phyloP scores from a whole-genome alignment of 2,113 vertebrate species.

The Nyctereutes procyonoides region DNA sequence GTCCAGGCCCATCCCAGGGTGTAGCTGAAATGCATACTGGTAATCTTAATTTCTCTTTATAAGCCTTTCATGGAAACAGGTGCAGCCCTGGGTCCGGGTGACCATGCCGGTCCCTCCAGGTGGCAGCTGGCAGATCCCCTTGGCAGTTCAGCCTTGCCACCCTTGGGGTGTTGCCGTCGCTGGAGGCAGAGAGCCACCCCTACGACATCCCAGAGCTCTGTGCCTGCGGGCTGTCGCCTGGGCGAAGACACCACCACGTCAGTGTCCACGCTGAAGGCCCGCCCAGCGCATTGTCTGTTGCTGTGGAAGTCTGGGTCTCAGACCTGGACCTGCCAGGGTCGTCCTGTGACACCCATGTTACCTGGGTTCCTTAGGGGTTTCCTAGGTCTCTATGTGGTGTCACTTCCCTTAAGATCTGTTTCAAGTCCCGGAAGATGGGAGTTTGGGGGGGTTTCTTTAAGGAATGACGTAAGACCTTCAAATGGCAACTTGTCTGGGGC shows the following conservation, averaged over 20 bases:
- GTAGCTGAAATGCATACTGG: background rate
- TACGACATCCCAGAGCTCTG: background rate
- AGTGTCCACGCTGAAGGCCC: rapidly evolving
- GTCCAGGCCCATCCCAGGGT: background rate
- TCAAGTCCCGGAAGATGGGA: background rate
- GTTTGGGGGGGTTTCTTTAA: background rate
- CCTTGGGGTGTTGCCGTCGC: rapidly evolving
- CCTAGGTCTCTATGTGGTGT: background rate
- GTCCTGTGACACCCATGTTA: background rate
- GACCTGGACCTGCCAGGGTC: background rate
- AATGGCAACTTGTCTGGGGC: background rate
- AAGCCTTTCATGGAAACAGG: background rate
- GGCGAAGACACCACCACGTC: background rate
- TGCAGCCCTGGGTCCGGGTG: no score
- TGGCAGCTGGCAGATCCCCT: rapidly evolving
- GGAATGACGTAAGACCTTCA: no score
- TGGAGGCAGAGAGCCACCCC: background rate
- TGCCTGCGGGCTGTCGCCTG: background rate
- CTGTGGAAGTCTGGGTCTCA: background rate
- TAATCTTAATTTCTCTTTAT: background rate
- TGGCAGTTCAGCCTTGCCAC: background rate
- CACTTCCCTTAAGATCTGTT: background rate
- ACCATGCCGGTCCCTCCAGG: no score
- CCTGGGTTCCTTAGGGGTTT: background rate
- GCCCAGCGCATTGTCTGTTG: background rate